Evolutionary conservation across 2,888 invertebrate species (phyloP), one percentile per base, ranked within the genome.

Genomic region (Ophion obscuratus): DNA sequence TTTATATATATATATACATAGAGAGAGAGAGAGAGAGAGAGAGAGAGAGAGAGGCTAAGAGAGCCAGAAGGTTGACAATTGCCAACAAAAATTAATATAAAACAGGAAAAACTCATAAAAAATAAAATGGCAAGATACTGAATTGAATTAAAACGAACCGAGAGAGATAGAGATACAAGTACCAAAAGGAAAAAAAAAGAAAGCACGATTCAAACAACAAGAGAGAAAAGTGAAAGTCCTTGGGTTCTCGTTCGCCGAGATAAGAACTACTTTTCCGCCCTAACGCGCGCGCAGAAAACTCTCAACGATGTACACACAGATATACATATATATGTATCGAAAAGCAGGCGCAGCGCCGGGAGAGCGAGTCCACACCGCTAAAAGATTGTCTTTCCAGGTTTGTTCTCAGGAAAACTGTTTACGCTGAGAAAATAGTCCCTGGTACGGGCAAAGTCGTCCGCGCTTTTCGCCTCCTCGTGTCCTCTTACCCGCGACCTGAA

Each of bases 331-430:
- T 64, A 75, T 44, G 27, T 36, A 75, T 27, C 24, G 31, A 66
- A 53, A 66, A n/a, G 14, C 17, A 7, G 44, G 2, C 44, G 40
- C 31, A 66, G 75, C 64, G 64, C 87, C 67, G 67, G 61, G 31
- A 74, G 64, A 74, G 1, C 40, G 40, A 40, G 53, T 59, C n/a
- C 73, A 77, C 40, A 66, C 36, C 87, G 86, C 62, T 66, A 71
- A 85, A 86, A 87, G 80, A 88, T 88, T 88, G 89, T 89, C 88
- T 88, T 88, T 87, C 88, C 87, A 87, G 87, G 87, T 87, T 87
- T 88, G 85, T 84, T 89, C 88, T 81, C 83, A 83, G 81, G 61
- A 87, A 87, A 89, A 89, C 85, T 88, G 86, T 88, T 88, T 88
- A 87, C 84, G 81, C 87, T 86, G 81, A 78, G 87, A 88, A 88